A percentile compares a stretch with the other conserved stretches of the same genome.
Evolutionary conservation across 2,113 vertebrate genomes (phyloP).

Genomic region (Megaceryle torquata): DNA sequence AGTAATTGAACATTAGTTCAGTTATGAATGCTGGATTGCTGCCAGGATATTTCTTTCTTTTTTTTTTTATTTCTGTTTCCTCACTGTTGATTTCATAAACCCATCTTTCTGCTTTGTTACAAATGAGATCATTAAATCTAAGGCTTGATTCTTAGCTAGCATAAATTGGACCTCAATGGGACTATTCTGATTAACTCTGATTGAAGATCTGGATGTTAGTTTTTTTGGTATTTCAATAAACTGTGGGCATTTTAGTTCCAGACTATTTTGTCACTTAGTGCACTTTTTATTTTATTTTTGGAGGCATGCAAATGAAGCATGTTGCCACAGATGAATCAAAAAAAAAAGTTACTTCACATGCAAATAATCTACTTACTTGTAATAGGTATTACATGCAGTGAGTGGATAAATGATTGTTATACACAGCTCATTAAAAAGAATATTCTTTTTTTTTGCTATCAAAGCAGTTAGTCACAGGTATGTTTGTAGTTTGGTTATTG

Average conservation of each 20-base stretch:
- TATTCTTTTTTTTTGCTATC: neutral
- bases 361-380: neutral
- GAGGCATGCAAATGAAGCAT: neutral
- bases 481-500: neutral
- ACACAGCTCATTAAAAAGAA: neutral
- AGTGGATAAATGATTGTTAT: neutral
- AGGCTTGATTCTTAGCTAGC: neutral
- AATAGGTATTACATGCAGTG: neutral
- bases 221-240: neutral
- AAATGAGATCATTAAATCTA: neutral
- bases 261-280: neutral
- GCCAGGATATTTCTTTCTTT: conserved; percentile 1
- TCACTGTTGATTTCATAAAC: neutral
- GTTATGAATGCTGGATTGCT: conserved; percentile 36
- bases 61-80: neutral
- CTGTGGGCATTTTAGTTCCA: neutral
- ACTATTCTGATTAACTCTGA: neutral
- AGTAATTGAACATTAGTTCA: conserved; percentile 55
- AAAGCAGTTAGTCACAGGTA: neutral
- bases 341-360: neutral
- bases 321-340: neutral
- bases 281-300: neutral
- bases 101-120: conserved; percentile 9
- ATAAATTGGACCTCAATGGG: neutral
- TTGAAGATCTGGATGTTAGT: neutral